phyloP scores from a whole-genome alignment of 1,140 invertebrate species.

The Philopotamus ludificatus region DNA sequence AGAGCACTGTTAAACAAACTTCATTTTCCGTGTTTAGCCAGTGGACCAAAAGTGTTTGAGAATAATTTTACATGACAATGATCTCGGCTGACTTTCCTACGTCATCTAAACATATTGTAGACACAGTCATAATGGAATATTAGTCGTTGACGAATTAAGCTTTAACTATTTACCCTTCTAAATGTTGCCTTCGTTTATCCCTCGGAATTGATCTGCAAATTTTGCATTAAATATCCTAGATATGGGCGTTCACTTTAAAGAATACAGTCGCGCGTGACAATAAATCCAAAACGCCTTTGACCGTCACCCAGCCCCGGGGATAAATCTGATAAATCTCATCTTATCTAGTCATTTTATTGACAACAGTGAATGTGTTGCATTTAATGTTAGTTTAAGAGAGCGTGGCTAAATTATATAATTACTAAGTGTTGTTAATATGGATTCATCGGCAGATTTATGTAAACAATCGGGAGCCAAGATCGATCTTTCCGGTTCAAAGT shows the following conservation, averaged over 20 bases:
- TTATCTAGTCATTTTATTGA: conserved; percentile 26
- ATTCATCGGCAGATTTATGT: conserved; percentile 9
- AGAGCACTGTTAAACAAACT: too few relatives aligned
- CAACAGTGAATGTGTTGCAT: conserved; percentile 10
- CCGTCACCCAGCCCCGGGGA: not conserved
- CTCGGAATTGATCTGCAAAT: conserved; percentile 28
- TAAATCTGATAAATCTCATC: conserved; percentile 2
- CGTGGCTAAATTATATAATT: conserved; percentile 3
- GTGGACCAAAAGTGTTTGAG: too few relatives aligned
- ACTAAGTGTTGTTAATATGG: not conserved
- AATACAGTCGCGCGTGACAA: too few relatives aligned
- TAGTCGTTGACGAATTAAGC: conserved; percentile 23
- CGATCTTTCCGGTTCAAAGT: conserved; percentile 10
- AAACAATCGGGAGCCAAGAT: conserved; percentile 15
- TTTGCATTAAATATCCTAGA: conserved; percentile 22
- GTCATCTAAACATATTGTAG: too few relatives aligned
- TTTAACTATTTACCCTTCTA: conserved; percentile 33
- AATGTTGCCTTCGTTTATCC: conserved; percentile 35
- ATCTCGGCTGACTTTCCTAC: too few relatives aligned
- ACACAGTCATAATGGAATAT: too few relatives aligned
- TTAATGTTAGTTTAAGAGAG: conserved; percentile 11
- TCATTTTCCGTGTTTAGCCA: too few relatives aligned
- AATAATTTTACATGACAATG: too few relatives aligned
- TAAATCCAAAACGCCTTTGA: conserved; percentile 12
- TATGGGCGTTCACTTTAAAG: too few relatives aligned